Evolutionary conservation across 2,113 vertebrate species (phyloP).

Genomic region (Condylura cristata): DNA sequence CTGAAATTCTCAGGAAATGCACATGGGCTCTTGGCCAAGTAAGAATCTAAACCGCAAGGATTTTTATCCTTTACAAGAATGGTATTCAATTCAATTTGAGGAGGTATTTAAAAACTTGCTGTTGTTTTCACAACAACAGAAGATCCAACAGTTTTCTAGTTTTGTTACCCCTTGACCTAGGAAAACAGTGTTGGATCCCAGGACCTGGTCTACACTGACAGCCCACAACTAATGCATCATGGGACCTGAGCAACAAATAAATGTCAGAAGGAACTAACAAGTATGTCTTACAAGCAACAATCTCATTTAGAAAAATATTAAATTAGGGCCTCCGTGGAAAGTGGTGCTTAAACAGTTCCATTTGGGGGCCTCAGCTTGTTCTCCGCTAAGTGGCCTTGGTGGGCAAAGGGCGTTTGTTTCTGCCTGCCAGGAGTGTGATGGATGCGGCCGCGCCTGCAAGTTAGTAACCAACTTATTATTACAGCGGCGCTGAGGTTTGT

Average conservation of each 20-base stretch:
- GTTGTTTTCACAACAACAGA: not conserved
- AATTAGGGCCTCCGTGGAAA: slow-evolving; percentile 69
- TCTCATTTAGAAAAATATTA: slow-evolving; percentile 74
- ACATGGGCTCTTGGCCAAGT: not conserved
- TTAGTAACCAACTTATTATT: slow-evolving; percentile 71
- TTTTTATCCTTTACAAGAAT: not conserved
- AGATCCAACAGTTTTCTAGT: not conserved
- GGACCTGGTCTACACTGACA: not conserved
- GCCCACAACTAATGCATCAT: not conserved
- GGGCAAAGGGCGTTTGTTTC: slow-evolving; percentile 43
- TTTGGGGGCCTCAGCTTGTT: not conserved
- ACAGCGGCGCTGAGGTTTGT: slow-evolving; percentile 70
- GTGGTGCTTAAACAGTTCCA: slow-evolving; percentile 21
- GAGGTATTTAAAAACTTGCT: not conserved
- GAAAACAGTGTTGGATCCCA: not conserved
- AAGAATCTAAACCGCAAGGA: not conserved
- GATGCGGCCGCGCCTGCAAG: slow-evolving; percentile 45
- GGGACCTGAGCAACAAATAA: slow-evolving; percentile 32
- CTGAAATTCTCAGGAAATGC: slow-evolving; percentile 4
- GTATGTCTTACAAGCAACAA: slow-evolving; percentile 67
- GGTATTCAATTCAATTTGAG: not conserved
- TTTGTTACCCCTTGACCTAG: not conserved
- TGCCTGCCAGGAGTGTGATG: slow-evolving; percentile 48
- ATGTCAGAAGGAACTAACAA: slow-evolving; percentile 61
- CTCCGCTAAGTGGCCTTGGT: slow-evolving; percentile 54